phyloP scores from a whole-genome alignment of 2,797 vertebrate species.

The Halcyon badia region DNA sequence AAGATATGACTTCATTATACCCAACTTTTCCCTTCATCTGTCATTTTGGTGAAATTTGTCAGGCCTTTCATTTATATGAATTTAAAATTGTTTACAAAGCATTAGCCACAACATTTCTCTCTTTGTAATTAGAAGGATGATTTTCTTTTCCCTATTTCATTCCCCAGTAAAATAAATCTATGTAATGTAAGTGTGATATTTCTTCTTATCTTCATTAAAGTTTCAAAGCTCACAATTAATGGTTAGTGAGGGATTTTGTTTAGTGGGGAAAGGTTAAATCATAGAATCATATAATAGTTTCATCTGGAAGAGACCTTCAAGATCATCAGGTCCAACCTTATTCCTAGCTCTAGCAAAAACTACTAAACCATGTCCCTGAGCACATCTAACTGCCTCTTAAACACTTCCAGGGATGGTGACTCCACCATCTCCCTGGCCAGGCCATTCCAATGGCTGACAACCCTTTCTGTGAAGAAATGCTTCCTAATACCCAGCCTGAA shows the following conservation, averaged over 20 bases:
- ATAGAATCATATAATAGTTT: too few species aligned
- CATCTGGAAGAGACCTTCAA: too few species aligned
- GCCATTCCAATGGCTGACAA: too few species aligned
- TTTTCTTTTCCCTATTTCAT: background rate
- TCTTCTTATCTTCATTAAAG: background rate
- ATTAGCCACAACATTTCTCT: background rate
- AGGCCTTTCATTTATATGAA: background rate
- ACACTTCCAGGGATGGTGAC: too few species aligned
- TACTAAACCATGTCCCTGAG: too few species aligned
- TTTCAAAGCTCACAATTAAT: background rate
- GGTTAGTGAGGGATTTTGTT: background rate
- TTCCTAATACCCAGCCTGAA: too few species aligned
- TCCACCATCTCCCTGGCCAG: too few species aligned
- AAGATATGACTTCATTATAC: background rate
- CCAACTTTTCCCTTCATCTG: background rate
- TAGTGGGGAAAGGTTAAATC: background rate
- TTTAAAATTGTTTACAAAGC: background rate
- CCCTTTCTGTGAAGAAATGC: too few species aligned
- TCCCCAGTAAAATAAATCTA: background rate
- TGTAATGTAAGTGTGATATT: background rate
- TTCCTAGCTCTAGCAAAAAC: too few species aligned
- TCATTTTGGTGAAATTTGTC: background rate
- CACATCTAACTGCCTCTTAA: too few species aligned
- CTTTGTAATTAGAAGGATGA: background rate
- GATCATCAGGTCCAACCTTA: too few species aligned